phyloP scores from a whole-genome alignment of 1,140 invertebrate species.

The Drosophila ambigua region DNA sequence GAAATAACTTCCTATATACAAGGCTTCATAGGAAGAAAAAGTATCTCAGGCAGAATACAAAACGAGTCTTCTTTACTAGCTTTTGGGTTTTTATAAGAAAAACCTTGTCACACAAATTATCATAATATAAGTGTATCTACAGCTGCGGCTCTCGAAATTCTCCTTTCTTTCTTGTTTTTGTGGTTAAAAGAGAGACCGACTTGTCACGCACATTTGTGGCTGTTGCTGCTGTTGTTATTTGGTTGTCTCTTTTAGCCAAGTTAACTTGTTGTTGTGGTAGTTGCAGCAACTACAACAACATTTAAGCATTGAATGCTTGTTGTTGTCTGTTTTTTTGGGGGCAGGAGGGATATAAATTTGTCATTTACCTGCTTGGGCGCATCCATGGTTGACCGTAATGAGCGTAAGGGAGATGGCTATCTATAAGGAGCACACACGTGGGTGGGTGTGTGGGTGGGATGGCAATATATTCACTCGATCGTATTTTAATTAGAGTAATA shows the following conservation, averaged over 20 bases:
- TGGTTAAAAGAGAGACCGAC: slow-evolving; percentile 66
- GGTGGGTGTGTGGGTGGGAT: slow-evolving; percentile 4
- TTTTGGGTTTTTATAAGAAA: too few relatives aligned
- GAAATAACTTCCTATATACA: too few relatives aligned
- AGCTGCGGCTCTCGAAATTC: background rate
- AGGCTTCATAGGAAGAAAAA: too few relatives aligned
- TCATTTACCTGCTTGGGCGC: slow-evolving; percentile 75
- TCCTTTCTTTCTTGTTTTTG: slow-evolving; percentile 20
- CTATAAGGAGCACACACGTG: too few relatives aligned
- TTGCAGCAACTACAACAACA: slow-evolving; percentile 39
- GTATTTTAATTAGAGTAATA: slow-evolving; percentile 36
- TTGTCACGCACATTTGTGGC: slow-evolving; percentile 67
- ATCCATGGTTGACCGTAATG: slow-evolving; percentile 56
- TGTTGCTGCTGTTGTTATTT: slow-evolving; percentile 37
- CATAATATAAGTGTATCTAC: too few relatives aligned
- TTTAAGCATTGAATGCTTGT: slow-evolving; percentile 21
- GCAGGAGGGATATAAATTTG: slow-evolving; percentile 33
- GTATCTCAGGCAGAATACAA: too few relatives aligned
- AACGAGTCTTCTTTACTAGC: too few relatives aligned
- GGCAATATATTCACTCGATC: slow-evolving; percentile 11
- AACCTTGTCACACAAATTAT: too few relatives aligned
- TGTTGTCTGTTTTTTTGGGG: slow-evolving; percentile 45
- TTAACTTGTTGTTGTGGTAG: slow-evolving; percentile 55
- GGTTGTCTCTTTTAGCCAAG: slow-evolving; percentile 58
- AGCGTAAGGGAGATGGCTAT: slow-evolving; percentile 11